These are phyloP conservation scores for Thripadectes ignobilis DNA, from an alignment of 2,797 vertebrate genomes.

Conservation along the genomic window DNA sequence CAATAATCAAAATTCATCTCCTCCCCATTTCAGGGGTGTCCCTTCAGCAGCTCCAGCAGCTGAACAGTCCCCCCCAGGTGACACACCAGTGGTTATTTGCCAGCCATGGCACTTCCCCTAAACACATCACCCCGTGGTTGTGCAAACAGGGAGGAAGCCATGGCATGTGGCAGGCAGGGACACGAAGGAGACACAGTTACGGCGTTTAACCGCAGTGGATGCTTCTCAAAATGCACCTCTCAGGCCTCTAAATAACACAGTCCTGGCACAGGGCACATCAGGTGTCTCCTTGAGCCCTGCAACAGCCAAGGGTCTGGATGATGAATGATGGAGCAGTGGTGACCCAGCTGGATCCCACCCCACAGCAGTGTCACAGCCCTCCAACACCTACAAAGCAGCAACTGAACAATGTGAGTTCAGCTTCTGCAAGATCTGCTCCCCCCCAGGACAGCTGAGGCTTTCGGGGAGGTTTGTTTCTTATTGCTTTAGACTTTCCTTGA, in stretches of 20 bases:
- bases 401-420: rapidly evolving
- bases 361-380: not conserved
- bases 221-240: not conserved
- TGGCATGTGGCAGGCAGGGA: not conserved
- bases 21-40: not conserved
- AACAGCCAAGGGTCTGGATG: not conserved
- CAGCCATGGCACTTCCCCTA: rapidly evolving
- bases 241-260: not conserved
- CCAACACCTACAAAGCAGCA: not conserved
- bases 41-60: not conserved
- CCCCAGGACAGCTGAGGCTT: rapidly evolving
- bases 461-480: not conserved
- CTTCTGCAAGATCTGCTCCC: not conserved
- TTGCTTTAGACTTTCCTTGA: not conserved
- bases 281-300: not conserved
- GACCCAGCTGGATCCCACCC: not conserved
- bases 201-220: not conserved
- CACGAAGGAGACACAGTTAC: not conserved
- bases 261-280: rapidly evolving
- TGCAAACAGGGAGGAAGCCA: not conserved
- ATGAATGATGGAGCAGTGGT: rapidly evolving
- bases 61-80: rapidly evolving
- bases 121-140: not conserved
- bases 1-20: not conserved
- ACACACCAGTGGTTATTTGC: not conserved